Evolutionary conservation across 1,140 invertebrate species (phyloP).

Genomic region (Copidosoma floridanum): DNA sequence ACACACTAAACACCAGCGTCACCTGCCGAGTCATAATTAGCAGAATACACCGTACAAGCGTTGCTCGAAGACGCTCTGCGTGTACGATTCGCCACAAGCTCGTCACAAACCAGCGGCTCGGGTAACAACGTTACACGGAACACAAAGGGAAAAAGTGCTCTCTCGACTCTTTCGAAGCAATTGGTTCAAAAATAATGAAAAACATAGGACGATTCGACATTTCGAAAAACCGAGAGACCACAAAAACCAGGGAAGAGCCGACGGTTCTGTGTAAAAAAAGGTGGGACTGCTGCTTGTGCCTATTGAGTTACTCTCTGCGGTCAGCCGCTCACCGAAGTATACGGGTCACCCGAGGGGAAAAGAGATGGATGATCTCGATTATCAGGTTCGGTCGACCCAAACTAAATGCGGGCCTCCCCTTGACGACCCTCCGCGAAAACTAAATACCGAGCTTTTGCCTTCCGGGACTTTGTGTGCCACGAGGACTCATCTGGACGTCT

Average conservation of each 20-base stretch:
- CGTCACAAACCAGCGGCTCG: too few relatives aligned
- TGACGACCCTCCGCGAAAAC: background rate
- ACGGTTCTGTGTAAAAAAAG: too few relatives aligned
- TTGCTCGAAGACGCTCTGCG: background rate
- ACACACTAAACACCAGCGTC: slow-evolving; percentile 18
- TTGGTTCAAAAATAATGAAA: too few relatives aligned
- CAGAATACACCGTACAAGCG: slow-evolving; percentile 3
- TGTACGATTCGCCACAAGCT: background rate
- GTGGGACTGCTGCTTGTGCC: too few relatives aligned
- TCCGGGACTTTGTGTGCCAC: background rate
- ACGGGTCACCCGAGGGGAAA: background rate
- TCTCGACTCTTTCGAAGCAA: too few relatives aligned
- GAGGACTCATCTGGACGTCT: background rate
- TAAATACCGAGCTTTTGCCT: background rate
- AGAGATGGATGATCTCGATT: slow-evolving; percentile 16
- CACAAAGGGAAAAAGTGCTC: too few relatives aligned
- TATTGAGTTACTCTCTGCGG: slow-evolving; percentile 5
- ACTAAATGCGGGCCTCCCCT: background rate
- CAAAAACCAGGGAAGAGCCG: too few relatives aligned
- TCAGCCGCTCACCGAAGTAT: background rate
- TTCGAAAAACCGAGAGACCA: too few relatives aligned
- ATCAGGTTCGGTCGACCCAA: slow-evolving; percentile 3
- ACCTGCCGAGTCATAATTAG: slow-evolving; percentile 4
- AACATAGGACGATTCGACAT: too few relatives aligned
- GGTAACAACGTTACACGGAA: too few relatives aligned